Base-by-base conservation (phyloP, 2,888 invertebrate species). In the Nomada hirtipes region DNA sequence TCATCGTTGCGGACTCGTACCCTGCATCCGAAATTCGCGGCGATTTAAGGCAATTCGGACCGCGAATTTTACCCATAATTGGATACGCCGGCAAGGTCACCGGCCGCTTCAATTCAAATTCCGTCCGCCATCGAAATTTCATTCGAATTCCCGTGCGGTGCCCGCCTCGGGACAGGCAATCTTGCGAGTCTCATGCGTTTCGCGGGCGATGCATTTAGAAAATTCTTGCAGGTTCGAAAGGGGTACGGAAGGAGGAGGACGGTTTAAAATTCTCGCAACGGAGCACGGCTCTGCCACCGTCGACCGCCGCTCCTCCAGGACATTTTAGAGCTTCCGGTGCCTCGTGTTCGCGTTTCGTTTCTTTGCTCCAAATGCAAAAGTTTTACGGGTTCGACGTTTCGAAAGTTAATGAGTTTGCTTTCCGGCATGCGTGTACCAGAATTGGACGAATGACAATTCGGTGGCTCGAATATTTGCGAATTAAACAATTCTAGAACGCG, bases 201-300 rank as follows among this genome's bases (percentile, higher is more conserved):
- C 65, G 55, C 23, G 70, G 44, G 20, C 63, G 80, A 53, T 72
- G 79, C 65, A 74, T 84, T 68, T 67, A 53, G 70, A 78, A 69
- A 78, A 47, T n/a, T 53, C 20, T 42, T 11, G 50, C 29, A 57
- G 52, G 68, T 53, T 23, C 47, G 82, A 69, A 42, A 53, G 63
- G 26, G 57, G 42, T 55, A 74, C 50, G 36, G 61, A 69, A 60
- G 67, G 76, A 76, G 82, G 74, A 81, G 71, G 81, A 52, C 68
- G 89, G 88, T 91, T 93, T 92, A 91, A 90, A 92, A 93, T 93
- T 92, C 93, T 91, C 90, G 84, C 89, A 83, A 86, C 79, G 84
- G 85, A 88, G 82, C 89, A 80, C 79, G 87, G 64, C 86, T 83
- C 77, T 44, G 60, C 73, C 73, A 73, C 63, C 71, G 65, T 75